A percentile compares a stretch with the other conserved stretches of the same genome.
phyloP scores from a whole-genome alignment of 1,140 invertebrate genomes.

The Galendromus occidentalis region DNA sequence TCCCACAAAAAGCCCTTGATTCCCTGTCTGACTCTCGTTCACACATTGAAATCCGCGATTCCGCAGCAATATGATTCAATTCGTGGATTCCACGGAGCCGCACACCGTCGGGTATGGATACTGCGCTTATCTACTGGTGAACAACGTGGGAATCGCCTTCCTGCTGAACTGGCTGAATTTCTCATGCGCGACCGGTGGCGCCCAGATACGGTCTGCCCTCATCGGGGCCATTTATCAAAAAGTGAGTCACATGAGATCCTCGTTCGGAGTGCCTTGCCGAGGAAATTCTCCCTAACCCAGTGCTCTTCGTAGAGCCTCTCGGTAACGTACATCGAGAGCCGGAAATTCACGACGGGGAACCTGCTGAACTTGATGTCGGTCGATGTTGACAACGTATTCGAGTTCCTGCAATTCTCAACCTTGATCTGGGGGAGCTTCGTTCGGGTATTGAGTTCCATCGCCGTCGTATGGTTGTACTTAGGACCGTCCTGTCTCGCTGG shows the following conservation, averaged over 20 bases:
- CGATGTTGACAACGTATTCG: slow-evolving; percentile 17
- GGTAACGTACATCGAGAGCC: slow-evolving; percentile 12
- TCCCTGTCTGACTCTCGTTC: background rate
- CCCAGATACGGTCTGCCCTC: too few species aligned
- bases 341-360: slow-evolving; percentile 18
- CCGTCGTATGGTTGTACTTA: slow-evolving; percentile 19
- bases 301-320: slow-evolving; percentile 10
- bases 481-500: slow-evolving; percentile 29
- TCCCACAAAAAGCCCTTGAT: too few species aligned
- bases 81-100: slow-evolving; percentile 5
- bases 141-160: too few species aligned
- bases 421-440: slow-evolving; percentile 17
- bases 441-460: slow-evolving; percentile 14
- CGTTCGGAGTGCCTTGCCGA: background rate
- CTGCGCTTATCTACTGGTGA: slow-evolving; percentile 24
- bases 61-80: too few species aligned
- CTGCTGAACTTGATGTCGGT: slow-evolving; percentile 20
- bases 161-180: too few species aligned
- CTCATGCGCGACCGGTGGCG: too few species aligned
- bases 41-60: background rate
- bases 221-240: background rate
- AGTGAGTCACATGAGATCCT: background rate
- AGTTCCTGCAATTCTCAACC: slow-evolving; percentile 14
- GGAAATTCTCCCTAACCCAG: too few species aligned
- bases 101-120: slow-evolving; percentile 28